A percentile compares a stretch with the other conserved stretches of the same genome.
Evolutionary conservation across 1,140 invertebrate species (phyloP).

Genomic region (Whitmania pigra): DNA sequence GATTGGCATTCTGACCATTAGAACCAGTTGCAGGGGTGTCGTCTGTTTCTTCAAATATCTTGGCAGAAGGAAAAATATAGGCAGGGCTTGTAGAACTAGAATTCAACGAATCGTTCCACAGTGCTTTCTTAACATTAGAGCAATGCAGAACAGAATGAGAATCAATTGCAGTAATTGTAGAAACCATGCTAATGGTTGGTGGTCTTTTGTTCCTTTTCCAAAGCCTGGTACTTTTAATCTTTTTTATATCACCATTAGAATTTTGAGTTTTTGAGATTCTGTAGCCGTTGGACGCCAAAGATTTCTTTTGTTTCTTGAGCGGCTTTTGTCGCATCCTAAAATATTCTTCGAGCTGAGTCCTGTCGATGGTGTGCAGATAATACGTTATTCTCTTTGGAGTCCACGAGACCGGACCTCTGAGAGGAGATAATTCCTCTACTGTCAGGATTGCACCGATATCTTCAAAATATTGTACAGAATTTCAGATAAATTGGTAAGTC

Average conservation of each 20-base stretch:
- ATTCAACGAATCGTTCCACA: too few species aligned
- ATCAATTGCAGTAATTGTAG: slow-evolving; percentile 2
- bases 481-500: too few species aligned
- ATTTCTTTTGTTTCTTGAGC: neutral
- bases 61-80: too few species aligned
- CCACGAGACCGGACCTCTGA: slow-evolving; percentile 91
- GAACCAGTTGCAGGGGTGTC: too few species aligned
- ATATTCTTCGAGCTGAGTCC: slow-evolving; percentile 53
- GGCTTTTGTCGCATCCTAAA: slow-evolving; percentile 5
- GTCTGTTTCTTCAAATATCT: too few species aligned
- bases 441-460: slow-evolving; percentile 98
- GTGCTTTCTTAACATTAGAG: neutral
- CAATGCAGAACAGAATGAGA: neutral
- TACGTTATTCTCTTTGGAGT: slow-evolving; percentile 94
- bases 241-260: neutral
- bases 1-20: too few species aligned
- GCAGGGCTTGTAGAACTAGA: too few species aligned
- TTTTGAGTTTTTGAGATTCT: neutral
- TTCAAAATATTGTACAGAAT: slow-evolving; percentile 35
- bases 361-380: slow-evolving; percentile 88
- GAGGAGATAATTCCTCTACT: slow-evolving; percentile 82
- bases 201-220: neutral
- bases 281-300: neutral
- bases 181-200: neutral
- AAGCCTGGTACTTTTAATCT: neutral